Conservation (phyloP, 2,797 vertebrate species). For the Taeniopygia guttata region DNA sequence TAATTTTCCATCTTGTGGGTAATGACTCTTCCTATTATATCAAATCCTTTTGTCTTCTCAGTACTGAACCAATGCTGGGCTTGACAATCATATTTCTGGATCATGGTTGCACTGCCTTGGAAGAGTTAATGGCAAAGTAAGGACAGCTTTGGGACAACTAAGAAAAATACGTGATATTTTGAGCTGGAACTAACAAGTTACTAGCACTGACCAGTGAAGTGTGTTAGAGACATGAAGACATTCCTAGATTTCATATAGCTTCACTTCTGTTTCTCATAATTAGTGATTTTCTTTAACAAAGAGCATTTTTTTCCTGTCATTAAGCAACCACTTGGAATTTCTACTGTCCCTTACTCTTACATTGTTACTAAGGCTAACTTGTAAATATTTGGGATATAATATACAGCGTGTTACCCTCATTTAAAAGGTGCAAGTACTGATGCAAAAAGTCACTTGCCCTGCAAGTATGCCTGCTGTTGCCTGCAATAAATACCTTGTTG, state of each 20-base stretch:
- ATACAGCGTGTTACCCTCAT: not conserved
- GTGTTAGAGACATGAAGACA: not conserved
- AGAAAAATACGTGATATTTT: not conserved
- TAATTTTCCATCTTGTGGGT: not conserved
- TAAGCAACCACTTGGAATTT: not conserved
- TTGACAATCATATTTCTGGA: not conserved
- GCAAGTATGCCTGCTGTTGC: not conserved
- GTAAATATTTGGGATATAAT: not conserved
- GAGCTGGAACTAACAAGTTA: not conserved
- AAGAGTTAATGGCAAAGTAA: not conserved
- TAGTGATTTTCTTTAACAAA: not conserved
- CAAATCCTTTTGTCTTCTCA: not conserved
- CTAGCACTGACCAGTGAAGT: not conserved
- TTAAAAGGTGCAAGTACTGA: not conserved
- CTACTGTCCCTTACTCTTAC: not conserved
- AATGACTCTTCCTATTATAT: not conserved
- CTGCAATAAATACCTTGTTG: not conserved
- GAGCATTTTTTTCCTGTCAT: not conserved
- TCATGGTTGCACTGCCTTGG: not conserved
- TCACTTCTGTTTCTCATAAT: not conserved
- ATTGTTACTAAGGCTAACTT: not conserved
- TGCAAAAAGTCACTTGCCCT: not conserved
- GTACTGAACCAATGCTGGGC: not conserved
- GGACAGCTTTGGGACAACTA: not conserved
- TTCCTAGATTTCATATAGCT: not conserved